phyloP scores from a whole-genome alignment of 1,140 invertebrate species.

The Trypoxylus dichotomus region DNA sequence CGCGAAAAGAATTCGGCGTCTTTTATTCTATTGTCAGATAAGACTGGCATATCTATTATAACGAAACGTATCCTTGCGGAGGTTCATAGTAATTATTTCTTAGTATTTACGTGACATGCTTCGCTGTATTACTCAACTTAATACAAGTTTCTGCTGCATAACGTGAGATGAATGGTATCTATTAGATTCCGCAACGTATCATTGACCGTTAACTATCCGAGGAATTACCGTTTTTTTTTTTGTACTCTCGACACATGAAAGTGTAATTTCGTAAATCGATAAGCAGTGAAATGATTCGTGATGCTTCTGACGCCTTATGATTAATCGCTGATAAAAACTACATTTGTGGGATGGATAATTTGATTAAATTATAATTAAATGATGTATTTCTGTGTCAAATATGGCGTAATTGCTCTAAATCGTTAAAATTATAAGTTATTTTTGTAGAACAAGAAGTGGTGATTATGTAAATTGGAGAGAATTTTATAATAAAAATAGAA shows the following conservation, averaged over 20 bases:
- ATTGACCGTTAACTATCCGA: constrained; percentile 6
- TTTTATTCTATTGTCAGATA: neutral
- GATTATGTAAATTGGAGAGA: too few relatives aligned
- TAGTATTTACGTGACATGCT: neutral
- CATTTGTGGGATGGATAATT: neutral
- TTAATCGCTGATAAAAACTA: neutral
- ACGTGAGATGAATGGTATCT: neutral
- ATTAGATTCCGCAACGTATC: constrained; percentile 6
- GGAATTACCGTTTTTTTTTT: neutral
- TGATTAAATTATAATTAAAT: neutral
- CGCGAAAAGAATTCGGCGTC: neutral
- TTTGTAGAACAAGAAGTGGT: too few relatives aligned
- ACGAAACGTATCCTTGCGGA: neutral
- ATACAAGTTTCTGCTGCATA: neutral
- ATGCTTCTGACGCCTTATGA: neutral
- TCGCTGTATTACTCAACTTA: neutral
- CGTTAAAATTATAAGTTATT: too few relatives aligned
- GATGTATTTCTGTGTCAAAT: neutral
- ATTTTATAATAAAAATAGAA: too few relatives aligned
- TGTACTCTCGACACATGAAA: neutral
- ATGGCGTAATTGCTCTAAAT: too few relatives aligned
- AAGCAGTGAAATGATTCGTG: neutral
- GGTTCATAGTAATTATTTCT: neutral
- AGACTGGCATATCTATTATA: neutral
- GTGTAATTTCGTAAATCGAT: constrained; percentile 2